Evolutionary conservation across 2,888 invertebrate species (phyloP).

Genomic region (Xestia ashworthii): DNA sequence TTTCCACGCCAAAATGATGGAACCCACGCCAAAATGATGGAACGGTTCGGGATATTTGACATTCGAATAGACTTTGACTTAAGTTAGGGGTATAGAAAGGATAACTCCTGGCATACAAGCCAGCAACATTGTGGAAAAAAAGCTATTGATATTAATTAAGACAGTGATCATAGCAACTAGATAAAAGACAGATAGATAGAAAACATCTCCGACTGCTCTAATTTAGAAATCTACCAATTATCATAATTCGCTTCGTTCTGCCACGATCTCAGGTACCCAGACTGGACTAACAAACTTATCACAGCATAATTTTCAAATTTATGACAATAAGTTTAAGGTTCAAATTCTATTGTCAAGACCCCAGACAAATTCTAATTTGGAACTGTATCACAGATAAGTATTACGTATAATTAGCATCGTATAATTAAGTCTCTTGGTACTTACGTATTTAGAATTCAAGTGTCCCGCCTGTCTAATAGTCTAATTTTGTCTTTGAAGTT

Average conservation of each 20-base stretch:
- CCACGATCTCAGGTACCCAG: slow-evolving; percentile 45
- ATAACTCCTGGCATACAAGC: too few relatives aligned
- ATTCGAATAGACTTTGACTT: background rate
- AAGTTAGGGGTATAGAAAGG: background rate
- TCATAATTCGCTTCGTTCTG: slow-evolving; percentile 43
- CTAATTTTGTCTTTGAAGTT: slow-evolving; percentile 54
- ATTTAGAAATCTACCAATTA: slow-evolving; percentile 48
- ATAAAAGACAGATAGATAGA: background rate
- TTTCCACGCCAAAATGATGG: background rate
- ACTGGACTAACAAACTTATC: slow-evolving; percentile 31
- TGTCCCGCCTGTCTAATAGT: slow-evolving; percentile 47
- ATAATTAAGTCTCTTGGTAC: slow-evolving; percentile 53
- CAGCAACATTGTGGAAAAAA: too few relatives aligned
- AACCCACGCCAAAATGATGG: background rate
- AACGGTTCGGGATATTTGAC: background rate
- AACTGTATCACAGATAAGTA: slow-evolving; percentile 62
- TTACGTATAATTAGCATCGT: slow-evolving; percentile 61
- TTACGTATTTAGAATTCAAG: slow-evolving; percentile 60
- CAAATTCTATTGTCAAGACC: slow-evolving; percentile 6
- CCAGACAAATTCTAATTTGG: slow-evolving; percentile 50
- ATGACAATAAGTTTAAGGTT: background rate
- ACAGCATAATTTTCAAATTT: slow-evolving; percentile 17
- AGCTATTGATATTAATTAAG: background rate
- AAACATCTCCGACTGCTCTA: slow-evolving; percentile 27
- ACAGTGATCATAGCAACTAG: too few relatives aligned